Percentiles rank a stretch among this genome's conserved stretches.
Evolutionary conservation across 2,113 vertebrate species (phyloP).

Genomic region (Crotophaga sulcirostris): DNA sequence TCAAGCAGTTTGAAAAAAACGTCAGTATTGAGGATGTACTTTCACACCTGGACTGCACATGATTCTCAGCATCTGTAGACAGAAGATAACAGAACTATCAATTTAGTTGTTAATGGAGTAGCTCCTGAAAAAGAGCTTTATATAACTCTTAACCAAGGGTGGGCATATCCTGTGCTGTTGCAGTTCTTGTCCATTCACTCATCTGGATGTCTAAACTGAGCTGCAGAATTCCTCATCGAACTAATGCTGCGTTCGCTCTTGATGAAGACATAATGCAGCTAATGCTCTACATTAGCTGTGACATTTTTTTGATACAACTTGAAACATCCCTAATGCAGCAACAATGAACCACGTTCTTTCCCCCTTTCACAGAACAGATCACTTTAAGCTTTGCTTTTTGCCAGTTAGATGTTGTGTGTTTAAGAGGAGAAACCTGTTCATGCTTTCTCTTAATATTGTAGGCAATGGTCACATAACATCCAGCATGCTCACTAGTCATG

Average conservation of each 20-base stretch:
- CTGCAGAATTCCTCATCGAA: background rate
- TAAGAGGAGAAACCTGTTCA: background rate
- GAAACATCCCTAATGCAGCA: background rate
- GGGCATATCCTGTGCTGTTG: background rate
- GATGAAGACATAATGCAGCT: background rate
- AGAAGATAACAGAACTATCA: background rate
- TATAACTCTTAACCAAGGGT: background rate
- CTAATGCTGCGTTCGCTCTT: background rate
- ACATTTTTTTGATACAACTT: background rate
- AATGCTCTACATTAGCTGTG: background rate
- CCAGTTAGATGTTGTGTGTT: background rate
- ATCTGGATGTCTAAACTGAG: background rate
- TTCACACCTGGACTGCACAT: background rate
- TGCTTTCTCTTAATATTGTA: background rate
- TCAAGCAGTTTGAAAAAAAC: background rate
- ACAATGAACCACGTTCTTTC: background rate
- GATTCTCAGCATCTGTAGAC: background rate
- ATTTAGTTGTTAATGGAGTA: background rate
- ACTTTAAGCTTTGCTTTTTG: background rate
- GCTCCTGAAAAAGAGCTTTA: background rate
- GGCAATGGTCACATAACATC: background rate
- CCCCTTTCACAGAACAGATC: background rate
- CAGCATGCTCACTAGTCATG: background rate
- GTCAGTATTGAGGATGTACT: background rate
- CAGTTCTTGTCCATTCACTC: background rate